These are phyloP conservation scores for Pentamera pediparva DNA, from an alignment of 53 echinoderm and acorn worm species.

Conservation along the genomic window DNA sequence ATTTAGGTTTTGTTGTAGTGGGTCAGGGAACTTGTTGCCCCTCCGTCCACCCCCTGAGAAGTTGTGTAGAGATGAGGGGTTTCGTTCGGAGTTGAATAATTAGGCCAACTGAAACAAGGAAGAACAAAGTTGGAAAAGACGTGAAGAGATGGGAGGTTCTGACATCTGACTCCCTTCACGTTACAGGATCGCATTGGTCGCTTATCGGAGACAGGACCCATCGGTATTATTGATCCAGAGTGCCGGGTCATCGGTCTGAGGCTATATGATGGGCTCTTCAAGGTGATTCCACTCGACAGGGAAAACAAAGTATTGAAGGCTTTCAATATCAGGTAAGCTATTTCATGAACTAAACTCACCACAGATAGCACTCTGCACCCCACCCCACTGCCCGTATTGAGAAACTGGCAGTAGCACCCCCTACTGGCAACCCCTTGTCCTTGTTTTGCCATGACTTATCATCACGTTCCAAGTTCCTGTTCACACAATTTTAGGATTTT, in stretches of 20 bases:
- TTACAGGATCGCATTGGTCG: conserved; percentile 87
- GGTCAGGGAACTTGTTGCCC: not conserved
- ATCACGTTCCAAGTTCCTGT: no score
- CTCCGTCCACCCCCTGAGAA: not conserved
- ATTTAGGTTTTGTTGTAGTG: no score
- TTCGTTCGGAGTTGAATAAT: no score
- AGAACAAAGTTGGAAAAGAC: no score
- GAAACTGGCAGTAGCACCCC: no score
- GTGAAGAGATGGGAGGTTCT: not conserved
- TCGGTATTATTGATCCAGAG: conserved; percentile 93
- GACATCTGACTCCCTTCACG: not conserved
- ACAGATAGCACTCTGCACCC: no score
- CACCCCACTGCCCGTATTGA: no score
- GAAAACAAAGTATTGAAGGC: conserved; percentile 95
- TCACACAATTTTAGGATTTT: no score
- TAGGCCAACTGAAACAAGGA: no score
- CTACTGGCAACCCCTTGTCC: no score
- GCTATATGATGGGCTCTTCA: conserved; percentile 93
- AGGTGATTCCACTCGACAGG: conserved; percentile 82
- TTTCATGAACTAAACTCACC: no score
- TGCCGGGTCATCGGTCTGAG: conserved; percentile 86
- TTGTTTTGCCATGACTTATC: no score
- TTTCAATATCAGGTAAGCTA: conserved; percentile 90
- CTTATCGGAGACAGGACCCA: conserved; percentile 89
- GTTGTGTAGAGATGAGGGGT: not conserved